Percentiles rank a stretch among this genome's conserved stretches.
Conservation (phyloP, 2,797 vertebrate genomes). For the Gambusia yucatana region DNA sequence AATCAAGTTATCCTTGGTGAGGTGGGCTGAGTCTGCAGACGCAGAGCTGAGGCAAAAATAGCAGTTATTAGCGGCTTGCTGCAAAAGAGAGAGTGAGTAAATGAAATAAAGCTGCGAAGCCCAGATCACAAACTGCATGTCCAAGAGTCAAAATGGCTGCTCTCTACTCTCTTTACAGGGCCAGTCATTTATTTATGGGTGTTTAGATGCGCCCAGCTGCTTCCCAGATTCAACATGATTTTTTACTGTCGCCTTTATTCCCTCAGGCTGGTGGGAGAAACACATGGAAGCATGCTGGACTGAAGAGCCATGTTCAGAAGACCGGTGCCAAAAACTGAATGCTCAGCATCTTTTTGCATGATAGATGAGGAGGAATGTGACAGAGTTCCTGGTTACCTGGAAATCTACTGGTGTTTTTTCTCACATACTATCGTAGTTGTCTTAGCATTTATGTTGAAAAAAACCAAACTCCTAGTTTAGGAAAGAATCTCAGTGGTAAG, state of each 20-base stretch:
- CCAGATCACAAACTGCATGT: neutral
- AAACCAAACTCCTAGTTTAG: slow-evolving; percentile 6
- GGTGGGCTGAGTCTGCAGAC: slow-evolving; percentile 23
- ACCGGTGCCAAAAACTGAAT: slow-evolving; percentile 22
- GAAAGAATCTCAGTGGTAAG: neutral
- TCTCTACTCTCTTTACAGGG: neutral
- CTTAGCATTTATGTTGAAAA: neutral
- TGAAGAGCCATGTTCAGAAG: slow-evolving; percentile 13
- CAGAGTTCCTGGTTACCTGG: slow-evolving; percentile 33
- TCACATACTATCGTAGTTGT: slow-evolving; percentile 3
- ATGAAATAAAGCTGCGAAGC: slow-evolving; percentile 2
- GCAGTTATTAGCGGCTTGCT: neutral
- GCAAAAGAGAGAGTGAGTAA: neutral
- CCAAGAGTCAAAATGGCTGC: neutral
- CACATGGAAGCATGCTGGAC: neutral
- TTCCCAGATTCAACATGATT: slow-evolving; percentile 6
- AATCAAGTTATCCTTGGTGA: slow-evolving; percentile 27
- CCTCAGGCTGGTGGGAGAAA: slow-evolving; percentile 15
- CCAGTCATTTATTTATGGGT: slow-evolving; percentile 40
- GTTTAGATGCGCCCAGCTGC: slow-evolving; percentile 11
- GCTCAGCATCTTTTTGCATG: slow-evolving; percentile 59
- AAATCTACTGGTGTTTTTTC: slow-evolving; percentile 26
- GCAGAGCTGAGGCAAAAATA: slow-evolving; percentile 9
- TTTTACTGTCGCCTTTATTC: slow-evolving; percentile 46
- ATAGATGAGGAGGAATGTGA: slow-evolving; percentile 52